phyloP scores from a whole-genome alignment of 2,113 vertebrate species.

The Grallaria varia region DNA sequence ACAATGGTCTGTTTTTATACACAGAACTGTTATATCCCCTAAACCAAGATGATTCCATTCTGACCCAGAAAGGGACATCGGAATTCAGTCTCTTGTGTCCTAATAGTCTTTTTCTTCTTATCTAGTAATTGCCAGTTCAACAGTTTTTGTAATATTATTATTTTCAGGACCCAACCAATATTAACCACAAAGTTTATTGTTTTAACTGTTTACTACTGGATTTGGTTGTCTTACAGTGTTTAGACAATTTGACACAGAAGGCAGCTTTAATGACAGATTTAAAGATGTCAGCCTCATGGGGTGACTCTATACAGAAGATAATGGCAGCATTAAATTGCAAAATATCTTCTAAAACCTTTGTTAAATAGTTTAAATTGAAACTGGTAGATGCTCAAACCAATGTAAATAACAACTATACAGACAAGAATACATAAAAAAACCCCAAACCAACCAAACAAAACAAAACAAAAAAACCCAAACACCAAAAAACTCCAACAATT shows the following conservation, averaged over 20 bases:
- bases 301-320: not conserved
- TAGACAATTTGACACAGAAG: not conserved
- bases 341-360: not conserved
- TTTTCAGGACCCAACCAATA: not conserved
- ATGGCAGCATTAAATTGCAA: not conserved
- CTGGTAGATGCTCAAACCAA: not conserved
- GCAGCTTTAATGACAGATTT: not conserved
- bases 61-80: not conserved
- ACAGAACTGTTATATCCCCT: not conserved
- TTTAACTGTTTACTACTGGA: not conserved
- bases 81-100: not conserved
- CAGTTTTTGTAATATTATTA: not conserved
- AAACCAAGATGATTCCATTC: not conserved
- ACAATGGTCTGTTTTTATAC: not conserved
- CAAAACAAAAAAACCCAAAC: not conserved
- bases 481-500: no score
- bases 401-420: not conserved
- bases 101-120: not conserved
- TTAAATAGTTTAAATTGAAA: not conserved
- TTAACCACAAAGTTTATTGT: not conserved
- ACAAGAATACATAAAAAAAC: not conserved
- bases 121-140: not conserved
- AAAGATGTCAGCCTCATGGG: not conserved
- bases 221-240: not conserved
- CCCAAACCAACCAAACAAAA: no score